These are phyloP conservation scores for Antheraea assamensis DNA, from an alignment of 2,888 invertebrate genomes.

Conservation along the genomic window DNA sequence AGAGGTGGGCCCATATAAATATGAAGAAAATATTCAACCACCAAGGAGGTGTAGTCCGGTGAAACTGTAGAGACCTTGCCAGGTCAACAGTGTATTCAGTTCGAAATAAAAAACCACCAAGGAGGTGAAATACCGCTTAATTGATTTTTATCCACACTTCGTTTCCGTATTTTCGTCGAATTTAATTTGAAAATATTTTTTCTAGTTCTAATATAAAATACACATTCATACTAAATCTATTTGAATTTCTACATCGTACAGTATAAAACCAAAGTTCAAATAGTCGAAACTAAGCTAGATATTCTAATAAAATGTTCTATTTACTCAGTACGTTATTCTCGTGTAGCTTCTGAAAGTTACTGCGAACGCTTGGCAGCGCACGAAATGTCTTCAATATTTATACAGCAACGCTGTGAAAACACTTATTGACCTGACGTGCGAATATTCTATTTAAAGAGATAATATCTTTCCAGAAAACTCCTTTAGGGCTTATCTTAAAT, in stretches of 20 bases:
- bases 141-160: no score
- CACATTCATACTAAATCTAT: not conserved
- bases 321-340: conserved; percentile 5
- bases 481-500: not conserved
- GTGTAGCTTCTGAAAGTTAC: conserved; percentile 15
- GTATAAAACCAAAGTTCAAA: conserved; percentile 10
- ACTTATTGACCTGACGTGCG: conserved; percentile 19
- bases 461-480: conserved; percentile 7
- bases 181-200: no score
- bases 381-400: conserved; percentile 18
- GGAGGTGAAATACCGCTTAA: no score
- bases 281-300: not conserved
- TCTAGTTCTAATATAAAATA: not conserved
- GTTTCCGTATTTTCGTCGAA: no score
- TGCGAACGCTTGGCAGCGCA: conserved; percentile 18
- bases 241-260: not conserved
- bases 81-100: no score
- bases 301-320: conserved; percentile 5
- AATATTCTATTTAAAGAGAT: conserved; percentile 24
- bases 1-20: no score
- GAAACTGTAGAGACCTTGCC: no score
- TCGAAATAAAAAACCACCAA: no score
- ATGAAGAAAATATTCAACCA: no score
- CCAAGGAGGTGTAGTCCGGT: no score
- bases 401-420: conserved; percentile 20